Evolutionary conservation across 2,888 invertebrate species (phyloP).

Genomic region (Enoplolaimus lenunculus): DNA sequence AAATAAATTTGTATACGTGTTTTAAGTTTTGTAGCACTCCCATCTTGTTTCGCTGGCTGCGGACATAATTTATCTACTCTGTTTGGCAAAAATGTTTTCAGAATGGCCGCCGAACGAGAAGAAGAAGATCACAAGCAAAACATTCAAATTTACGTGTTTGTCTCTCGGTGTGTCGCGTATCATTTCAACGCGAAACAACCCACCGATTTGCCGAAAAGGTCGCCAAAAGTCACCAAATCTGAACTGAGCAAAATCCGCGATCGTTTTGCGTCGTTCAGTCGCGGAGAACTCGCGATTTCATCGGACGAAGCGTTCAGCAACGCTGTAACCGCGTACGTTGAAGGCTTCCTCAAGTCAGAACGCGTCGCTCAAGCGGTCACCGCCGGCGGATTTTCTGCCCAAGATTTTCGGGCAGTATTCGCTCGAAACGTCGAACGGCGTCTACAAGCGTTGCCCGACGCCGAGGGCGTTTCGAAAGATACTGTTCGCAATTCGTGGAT

Average conservation of each 20-base stretch:
- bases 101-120: conserved; percentile 47
- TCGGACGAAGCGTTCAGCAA: conserved; percentile 89
- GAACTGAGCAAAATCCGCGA: conserved; percentile 83
- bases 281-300: conserved; percentile 81
- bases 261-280: conserved; percentile 81
- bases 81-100: no score
- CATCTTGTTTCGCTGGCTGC: no score
- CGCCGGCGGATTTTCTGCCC: conserved; percentile 85
- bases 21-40: no score
- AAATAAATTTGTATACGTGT: not conserved
- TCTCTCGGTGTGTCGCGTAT: conserved; percentile 87
- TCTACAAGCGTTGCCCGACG: conserved; percentile 79
- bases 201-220: conserved; percentile 78
- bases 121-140: conserved; percentile 84
- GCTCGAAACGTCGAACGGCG: conserved; percentile 92
- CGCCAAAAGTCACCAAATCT: conserved; percentile 81
- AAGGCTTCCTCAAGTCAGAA: conserved; percentile 86
- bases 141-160: conserved; percentile 88
- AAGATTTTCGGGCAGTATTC: conserved; percentile 83
- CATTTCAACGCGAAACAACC: conserved; percentile 97
- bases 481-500: conserved; percentile 94
- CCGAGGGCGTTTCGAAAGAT: conserved; percentile 93
- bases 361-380: conserved; percentile 84
- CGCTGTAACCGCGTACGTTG: conserved; percentile 74
- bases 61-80: no score